Evolutionary conservation across 2,113 vertebrate genomes (phyloP), one percentile per base, ranked within the genome.

Genomic region (Bucco capensis): DNA sequence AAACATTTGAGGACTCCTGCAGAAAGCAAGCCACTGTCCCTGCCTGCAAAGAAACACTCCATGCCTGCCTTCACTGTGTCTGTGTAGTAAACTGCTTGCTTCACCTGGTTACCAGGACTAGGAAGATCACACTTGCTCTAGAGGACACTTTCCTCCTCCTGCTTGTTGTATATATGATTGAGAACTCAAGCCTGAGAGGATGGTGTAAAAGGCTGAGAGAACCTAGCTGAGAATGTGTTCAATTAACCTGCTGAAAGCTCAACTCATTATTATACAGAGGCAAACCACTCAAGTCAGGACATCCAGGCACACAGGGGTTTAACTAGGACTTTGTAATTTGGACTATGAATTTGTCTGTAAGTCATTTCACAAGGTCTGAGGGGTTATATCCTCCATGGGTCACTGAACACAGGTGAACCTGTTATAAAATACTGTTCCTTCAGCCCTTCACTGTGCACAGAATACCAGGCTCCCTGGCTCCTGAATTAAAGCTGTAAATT

Each of bases 401-500:
- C 7, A 10, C 81, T 27, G 84, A 82, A 37, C 75, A 50, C 67
- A 83, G 81, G 92, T 90, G 71, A 80, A 77, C 51, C 44, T 79
- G 69, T 12, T 25, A 58, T 89, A 65, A 96, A 89, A 93, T 77
- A 89, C 8, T 31, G 28, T 58, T 83, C 89, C 28, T 49, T 38
- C 72, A 70, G 74, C 69, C 77, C 44, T 82, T 79, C 70, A 46
- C 77, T 12, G 64, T 84, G 62, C 61, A 50, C 75, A 75, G 86
- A 93, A 62, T 51, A 82, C 65, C 76, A 87, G 73, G 83, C 91
- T 92, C 64, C 87, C 67, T 89, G 80, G 62, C 62, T 76, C 46
- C 70, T 92, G 94, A 96, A 96, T 96, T 93, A 96, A 95, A 93
- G 86, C 91, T 89, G 92, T 92, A 88, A 94, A 93, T 94, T 86